Conservation (phyloP, 1,140 invertebrate species). For the Riptortus pedestris region DNA sequence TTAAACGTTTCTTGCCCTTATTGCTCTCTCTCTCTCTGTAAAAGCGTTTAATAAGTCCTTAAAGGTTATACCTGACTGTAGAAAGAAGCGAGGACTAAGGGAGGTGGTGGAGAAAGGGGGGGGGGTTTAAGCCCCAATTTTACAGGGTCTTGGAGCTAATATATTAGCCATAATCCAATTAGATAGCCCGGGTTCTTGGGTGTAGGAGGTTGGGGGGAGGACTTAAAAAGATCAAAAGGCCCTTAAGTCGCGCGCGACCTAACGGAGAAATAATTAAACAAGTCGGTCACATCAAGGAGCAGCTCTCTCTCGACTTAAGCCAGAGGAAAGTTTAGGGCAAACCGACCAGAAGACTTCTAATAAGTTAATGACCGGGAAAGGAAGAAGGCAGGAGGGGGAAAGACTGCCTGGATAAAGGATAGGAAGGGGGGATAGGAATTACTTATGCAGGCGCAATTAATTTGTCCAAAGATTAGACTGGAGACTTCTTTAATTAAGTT, state of each 20-base stretch:
- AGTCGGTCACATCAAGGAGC: slow-evolving; percentile 28
- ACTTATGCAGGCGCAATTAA: slow-evolving; percentile 31
- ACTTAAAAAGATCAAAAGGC: slow-evolving; percentile 28
- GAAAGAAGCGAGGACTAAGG: too few relatives aligned
- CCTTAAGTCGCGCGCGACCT: neutral
- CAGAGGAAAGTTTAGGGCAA: slow-evolving; percentile 17
- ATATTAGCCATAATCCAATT: slow-evolving; percentile 30
- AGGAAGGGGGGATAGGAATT: slow-evolving; percentile 19
- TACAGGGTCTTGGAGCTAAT: slow-evolving; percentile 22
- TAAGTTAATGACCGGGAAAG: slow-evolving; percentile 30
- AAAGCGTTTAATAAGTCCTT: too few relatives aligned
- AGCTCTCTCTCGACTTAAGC: slow-evolving; percentile 18
- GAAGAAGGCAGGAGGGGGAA: neutral
- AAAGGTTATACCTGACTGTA: too few relatives aligned
- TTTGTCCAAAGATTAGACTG: slow-evolving; percentile 30
- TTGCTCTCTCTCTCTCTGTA: too few relatives aligned
- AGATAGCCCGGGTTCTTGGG: slow-evolving; percentile 18
- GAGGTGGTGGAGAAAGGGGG: too few relatives aligned
- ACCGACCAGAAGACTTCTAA: slow-evolving; percentile 24
- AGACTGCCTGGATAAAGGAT: neutral
- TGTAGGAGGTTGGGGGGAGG: neutral
- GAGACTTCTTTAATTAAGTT: slow-evolving; percentile 31
- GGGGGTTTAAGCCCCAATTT: slow-evolving; percentile 21
- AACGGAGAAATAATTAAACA: slow-evolving; percentile 26
- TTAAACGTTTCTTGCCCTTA: too few relatives aligned